Base-by-base conservation (phyloP, 2,113 vertebrate genomes). In the Pedetes capensis region DNA sequence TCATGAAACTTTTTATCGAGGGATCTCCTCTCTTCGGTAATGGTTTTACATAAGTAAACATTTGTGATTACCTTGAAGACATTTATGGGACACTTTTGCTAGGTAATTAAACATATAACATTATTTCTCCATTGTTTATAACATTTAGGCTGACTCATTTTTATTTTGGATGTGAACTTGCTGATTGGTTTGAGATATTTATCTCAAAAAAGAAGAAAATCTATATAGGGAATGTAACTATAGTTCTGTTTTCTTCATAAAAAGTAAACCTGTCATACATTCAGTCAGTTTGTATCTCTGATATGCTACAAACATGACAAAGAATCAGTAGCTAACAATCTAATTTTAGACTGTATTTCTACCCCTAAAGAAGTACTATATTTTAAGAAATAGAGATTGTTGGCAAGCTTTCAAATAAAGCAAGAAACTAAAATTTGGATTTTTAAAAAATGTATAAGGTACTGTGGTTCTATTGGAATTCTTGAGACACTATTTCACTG, bases 311-410 rank as follows among this genome's bases (percentile, higher is more conserved):
- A 34, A 64, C 16, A 25, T 25, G 49, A 83, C 37, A 79, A 72
- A 57, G 69, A 95, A 59, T 82, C 39, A 74, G 44, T 86, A 86
- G 39, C 10, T 27, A 49, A 69, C 79, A 17, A 59, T 49, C 90
- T 76, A 42, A 95, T 84, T 91, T 91, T 96, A 93, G 91, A 71
- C 47, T 59, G 49, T 89, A 69, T 74, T 93, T 91, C 39, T 93
- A n/a, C 57, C 37, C 49, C 66, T 93, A 11, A 83, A 82, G 47
- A 91, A 23, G 39, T 59, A 32, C 44, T 93, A 2, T 69, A 25
- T 87, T 89, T 94, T 86, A 89, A 92, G 55, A 92, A 89, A 68
- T 63, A 87, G 71, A 49, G 47, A 32, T 88, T 53, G 11, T 49
- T 89, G 39, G 49, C 78, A 76, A 90, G 61, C 64, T 85, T 86